These are phyloP conservation scores for Phorcus lineatus DNA, from an alignment of 2,888 invertebrate genomes.

Conservation along the genomic window DNA sequence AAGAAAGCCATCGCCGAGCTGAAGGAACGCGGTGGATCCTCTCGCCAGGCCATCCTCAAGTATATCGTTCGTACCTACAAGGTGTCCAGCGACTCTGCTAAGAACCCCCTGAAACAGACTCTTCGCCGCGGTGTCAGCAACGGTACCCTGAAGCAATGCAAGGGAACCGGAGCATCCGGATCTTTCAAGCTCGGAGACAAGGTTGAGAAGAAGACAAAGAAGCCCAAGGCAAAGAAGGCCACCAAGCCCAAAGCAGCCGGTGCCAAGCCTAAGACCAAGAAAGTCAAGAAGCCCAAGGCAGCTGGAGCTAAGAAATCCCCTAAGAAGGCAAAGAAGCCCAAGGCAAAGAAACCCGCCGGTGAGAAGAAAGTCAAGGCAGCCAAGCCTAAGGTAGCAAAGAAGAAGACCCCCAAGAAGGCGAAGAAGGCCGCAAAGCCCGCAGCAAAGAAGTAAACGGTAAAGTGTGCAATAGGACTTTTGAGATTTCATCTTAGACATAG, in stretches of 20 bases:
- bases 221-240: slow-evolving; percentile 27
- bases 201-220: slow-evolving; percentile 36
- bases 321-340: slow-evolving; percentile 41
- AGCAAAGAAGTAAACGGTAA: slow-evolving; percentile 38
- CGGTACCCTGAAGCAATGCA: slow-evolving; percentile 73
- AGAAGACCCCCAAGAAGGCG: slow-evolving; percentile 43
- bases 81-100: slow-evolving; percentile 72
- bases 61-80: slow-evolving; percentile 75
- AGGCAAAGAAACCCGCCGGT: slow-evolving; percentile 16
- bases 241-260: slow-evolving; percentile 36
- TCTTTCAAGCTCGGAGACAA: slow-evolving; percentile 62
- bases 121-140: slow-evolving; percentile 74
- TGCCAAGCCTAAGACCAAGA: slow-evolving; percentile 40
- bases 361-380: not conserved
- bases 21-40: slow-evolving; percentile 76
- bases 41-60: slow-evolving; percentile 76
- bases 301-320: slow-evolving; percentile 35
- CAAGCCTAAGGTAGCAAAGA: slow-evolving; percentile 28
- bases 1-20: slow-evolving; percentile 72
- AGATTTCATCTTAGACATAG: not conserved
- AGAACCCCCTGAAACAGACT: slow-evolving; percentile 74
- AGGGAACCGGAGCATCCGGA: slow-evolving; percentile 68
- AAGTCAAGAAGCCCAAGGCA: slow-evolving; percentile 30
- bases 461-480: not conserved
- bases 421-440: slow-evolving; percentile 46